These are phyloP conservation scores for Synodontis membranacea DNA, from an alignment of 2,113 vertebrate species.

Conservation along the genomic window DNA sequence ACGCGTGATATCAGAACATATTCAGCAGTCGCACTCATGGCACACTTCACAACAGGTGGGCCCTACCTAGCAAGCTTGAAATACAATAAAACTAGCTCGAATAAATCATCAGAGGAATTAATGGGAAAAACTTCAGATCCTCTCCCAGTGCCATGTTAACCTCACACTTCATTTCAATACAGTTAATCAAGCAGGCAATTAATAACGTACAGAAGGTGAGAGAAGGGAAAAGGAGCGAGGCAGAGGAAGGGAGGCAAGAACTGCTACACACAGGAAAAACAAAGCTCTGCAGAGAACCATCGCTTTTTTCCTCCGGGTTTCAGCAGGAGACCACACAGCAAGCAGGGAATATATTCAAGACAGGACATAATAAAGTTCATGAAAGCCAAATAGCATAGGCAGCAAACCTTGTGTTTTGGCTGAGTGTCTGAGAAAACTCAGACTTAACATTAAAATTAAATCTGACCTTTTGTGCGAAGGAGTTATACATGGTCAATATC, in stretches of 20 bases:
- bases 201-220: constrained; percentile 22
- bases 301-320: constrained; percentile 5
- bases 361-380: constrained; percentile 47
- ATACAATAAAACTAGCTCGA: neutral
- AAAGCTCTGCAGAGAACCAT: constrained; percentile 38
- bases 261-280: constrained; percentile 19
- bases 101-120: neutral
- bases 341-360: constrained; percentile 27
- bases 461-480: neutral
- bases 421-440: neutral
- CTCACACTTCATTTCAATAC: neutral
- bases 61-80: neutral
- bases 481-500: neutral
- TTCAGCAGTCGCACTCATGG: constrained; percentile 4
- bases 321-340: constrained; percentile 40
- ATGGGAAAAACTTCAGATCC: neutral
- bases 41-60: constrained; percentile 1
- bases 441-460: neutral
- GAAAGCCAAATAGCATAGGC: constrained; percentile 46
- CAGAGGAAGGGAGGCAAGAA: constrained; percentile 13
- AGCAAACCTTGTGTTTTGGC: constrained; percentile 34
- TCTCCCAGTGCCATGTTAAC: neutral
- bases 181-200: constrained; percentile 6
- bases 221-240: neutral
- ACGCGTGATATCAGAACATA: neutral